Evolutionary conservation across 1,140 invertebrate genomes (phyloP).

Genomic region (Scaptomyza graminum): DNA sequence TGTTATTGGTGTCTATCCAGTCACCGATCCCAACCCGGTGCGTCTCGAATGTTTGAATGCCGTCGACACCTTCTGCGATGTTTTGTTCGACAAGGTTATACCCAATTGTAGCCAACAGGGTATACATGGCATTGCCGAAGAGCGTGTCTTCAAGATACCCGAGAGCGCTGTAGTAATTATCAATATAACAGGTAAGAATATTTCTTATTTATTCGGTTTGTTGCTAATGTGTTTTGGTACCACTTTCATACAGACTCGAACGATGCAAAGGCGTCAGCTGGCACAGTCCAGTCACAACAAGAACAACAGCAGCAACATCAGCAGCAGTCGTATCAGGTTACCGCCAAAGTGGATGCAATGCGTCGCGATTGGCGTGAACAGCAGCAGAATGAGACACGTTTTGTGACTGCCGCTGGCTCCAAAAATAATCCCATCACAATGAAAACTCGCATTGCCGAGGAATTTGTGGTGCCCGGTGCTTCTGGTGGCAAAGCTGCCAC

Average conservation of each 20-base stretch:
- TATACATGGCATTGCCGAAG: slow-evolving; percentile 71
- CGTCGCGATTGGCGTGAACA: slow-evolving; percentile 24
- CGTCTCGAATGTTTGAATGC: slow-evolving; percentile 71
- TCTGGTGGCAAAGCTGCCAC: not conserved
- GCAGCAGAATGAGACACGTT: slow-evolving; percentile 34
- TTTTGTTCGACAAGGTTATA: slow-evolving; percentile 70
- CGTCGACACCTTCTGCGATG: slow-evolving; percentile 71
- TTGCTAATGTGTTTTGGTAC: too few relatives aligned
- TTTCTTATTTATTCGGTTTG: not conserved
- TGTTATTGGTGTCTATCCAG: slow-evolving; percentile 88
- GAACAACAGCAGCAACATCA: slow-evolving; percentile 1
- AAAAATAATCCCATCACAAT: slow-evolving; percentile 50
- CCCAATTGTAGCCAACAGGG: slow-evolving; percentile 59
- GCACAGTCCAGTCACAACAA: slow-evolving; percentile 6
- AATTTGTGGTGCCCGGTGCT: slow-evolving; percentile 35
- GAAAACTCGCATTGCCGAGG: slow-evolving; percentile 48
- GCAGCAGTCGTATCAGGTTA: not conserved
- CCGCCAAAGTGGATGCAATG: not conserved
- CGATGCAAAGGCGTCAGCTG: not conserved
- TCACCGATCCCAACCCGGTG: slow-evolving; percentile 76
- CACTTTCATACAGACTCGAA: not conserved
- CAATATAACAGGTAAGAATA: slow-evolving; percentile 31
- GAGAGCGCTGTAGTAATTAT: slow-evolving; percentile 66
- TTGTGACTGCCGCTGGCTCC: slow-evolving; percentile 32
- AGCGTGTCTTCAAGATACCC: slow-evolving; percentile 72